Evolutionary conservation across 2,888 invertebrate genomes (phyloP), one percentile per base, ranked within the genome.

Genomic region (Chrysolina americana): DNA sequence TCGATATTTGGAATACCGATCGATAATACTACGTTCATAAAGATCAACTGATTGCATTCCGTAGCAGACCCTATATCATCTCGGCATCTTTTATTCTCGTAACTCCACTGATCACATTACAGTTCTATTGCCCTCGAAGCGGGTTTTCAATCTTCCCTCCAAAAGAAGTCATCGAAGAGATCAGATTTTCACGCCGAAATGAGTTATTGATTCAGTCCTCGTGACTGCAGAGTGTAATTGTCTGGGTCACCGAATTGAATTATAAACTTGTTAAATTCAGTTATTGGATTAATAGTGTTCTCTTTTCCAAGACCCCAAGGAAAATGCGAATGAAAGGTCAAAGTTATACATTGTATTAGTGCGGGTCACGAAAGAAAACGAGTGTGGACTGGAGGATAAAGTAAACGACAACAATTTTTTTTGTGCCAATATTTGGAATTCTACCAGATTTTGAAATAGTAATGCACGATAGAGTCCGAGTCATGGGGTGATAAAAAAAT

Each of bases 91-190:
- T 19, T 15, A 4, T 59, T 15, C 5, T 6, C 15, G 9, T 11
- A 28, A n/a, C 36, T n/a, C n/a, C 28, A 36, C 59, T 36, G 9
- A 59, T 59, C 59, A 15, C 13, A 59, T 59, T 59, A 59, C n/a
- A 28, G 1, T 28, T 59, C n/a, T 17, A 59, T 36, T 28, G 23
- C 28, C 28, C 36, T 59, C 59, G 36, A 59, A 28, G 2, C 59
- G 10, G 36, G 28, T 59, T 59, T 59, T 59, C 36, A 59, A 59
- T 59, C 59, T 59, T 36, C n/a, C 4, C 23, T 59, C 10, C 36
- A 59, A 23, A 59, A 59, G 59, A 36, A 59, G 36, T 28, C 59
- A 59, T 59, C 59, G 28, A 17, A 59, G 59, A 59, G 59, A 28
- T 59, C 28, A 59, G 28, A 59, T 59, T 59, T 59, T 36, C 5